Conservation (phyloP, 2,888 invertebrate species). For the Dasypolia templi region DNA sequence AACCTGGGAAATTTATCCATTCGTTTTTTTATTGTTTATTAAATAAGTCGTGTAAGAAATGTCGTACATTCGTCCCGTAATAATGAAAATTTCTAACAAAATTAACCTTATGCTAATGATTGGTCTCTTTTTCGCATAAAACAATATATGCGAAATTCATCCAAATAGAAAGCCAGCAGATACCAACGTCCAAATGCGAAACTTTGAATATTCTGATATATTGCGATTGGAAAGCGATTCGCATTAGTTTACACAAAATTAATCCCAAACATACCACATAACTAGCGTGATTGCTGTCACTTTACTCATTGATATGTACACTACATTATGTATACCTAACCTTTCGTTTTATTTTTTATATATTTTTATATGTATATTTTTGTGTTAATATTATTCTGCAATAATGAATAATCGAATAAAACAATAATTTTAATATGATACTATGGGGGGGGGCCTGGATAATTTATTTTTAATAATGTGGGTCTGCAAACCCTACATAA, state of each 20-base stretch:
- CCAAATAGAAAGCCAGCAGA: slow-evolving; percentile 35
- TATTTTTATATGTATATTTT: too few species aligned
- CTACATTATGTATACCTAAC: too few species aligned
- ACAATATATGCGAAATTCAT: background rate
- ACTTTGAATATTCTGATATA: slow-evolving; percentile 21
- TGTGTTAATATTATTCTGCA: too few species aligned
- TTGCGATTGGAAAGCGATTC: slow-evolving; percentile 52
- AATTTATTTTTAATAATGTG: too few species aligned
- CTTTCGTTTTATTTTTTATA: too few species aligned
- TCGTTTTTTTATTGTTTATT: background rate
- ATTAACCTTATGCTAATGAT: background rate
- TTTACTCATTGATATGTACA: too few species aligned
- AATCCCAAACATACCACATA: too few species aligned
- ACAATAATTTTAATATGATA: too few species aligned
- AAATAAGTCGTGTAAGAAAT: background rate
- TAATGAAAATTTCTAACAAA: background rate
- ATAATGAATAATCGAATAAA: too few species aligned
- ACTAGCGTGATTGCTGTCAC: too few species aligned
- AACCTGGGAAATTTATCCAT: background rate
- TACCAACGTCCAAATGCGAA: background rate
- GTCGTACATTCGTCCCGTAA: background rate
- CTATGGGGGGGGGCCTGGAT: too few species aligned
- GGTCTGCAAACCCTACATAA: too few species aligned
- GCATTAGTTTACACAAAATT: slow-evolving; percentile 45
- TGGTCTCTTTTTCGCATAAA: background rate